phyloP scores from a whole-genome alignment of 2,797 vertebrate species.

The Craterocephalus amniculus region DNA sequence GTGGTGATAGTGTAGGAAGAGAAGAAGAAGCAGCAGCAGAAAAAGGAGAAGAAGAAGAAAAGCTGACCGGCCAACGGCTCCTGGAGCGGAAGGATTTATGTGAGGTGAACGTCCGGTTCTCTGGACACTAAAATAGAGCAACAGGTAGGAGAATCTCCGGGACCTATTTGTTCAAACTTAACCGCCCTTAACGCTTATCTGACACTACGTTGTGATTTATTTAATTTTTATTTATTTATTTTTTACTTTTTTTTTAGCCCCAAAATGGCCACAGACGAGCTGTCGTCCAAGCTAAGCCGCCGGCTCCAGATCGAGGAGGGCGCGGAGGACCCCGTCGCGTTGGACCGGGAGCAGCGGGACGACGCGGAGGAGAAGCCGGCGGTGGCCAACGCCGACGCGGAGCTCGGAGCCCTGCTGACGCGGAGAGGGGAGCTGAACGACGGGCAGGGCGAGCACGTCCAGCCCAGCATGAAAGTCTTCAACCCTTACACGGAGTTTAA shows the following conservation, averaged over 20 bases:
- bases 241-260: too few relatives aligned
- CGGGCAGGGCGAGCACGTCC: conserved; percentile 77
- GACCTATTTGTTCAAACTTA: neutral
- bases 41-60: neutral
- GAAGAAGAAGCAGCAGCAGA: too few relatives aligned
- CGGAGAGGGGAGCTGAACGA: conserved; percentile 87
- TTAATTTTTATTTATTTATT: too few relatives aligned
- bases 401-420: conserved; percentile 86
- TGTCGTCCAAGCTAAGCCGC: conserved; percentile 87
- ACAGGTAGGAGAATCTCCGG: neutral
- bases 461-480: conserved; percentile 88
- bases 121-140: neutral
- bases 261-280: conserved; percentile 90
- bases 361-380: conserved; percentile 68
- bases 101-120: neutral
- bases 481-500: conserved; percentile 95
- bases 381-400: conserved; percentile 79
- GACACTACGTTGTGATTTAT: neutral
- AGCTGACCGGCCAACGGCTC: neutral
- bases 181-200: neutral
- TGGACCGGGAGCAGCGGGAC: conserved; percentile 49
- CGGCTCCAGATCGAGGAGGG: conserved; percentile 86
- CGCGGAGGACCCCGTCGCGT: conserved; percentile 70
- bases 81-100: neutral
- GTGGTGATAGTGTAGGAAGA: neutral